phyloP scores from a whole-genome alignment of 2,888 invertebrate genomes.

The Catocala sponsa region DNA sequence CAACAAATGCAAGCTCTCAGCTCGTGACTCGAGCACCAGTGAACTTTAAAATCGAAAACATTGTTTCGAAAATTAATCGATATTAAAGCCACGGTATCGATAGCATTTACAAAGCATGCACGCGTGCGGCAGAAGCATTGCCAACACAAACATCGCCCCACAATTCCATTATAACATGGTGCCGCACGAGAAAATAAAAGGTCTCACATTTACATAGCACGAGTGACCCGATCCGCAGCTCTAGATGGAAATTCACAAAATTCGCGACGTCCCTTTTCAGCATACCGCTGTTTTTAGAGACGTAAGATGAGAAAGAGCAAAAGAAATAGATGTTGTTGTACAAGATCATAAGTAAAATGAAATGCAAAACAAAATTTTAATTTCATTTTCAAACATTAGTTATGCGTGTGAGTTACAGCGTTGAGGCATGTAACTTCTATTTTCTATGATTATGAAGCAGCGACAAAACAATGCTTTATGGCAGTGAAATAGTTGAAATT shows the following conservation, averaged over 20 bases:
- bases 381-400: conserved; percentile 72
- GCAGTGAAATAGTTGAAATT: too few species aligned
- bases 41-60: conserved; percentile 68
- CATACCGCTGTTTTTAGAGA: conserved; percentile 48
- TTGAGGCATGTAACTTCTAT: conserved; percentile 65
- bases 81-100: conserved; percentile 55
- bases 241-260: conserved; percentile 58
- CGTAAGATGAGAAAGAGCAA: conserved; percentile 61
- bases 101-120: conserved; percentile 62
- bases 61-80: conserved; percentile 72
- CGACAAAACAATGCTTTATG: too few species aligned
- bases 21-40: conserved; percentile 61
- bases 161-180: conserved; percentile 74
- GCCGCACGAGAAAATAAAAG: conserved; percentile 73
- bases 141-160: conserved; percentile 65
- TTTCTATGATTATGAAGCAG: conserved; percentile 24
- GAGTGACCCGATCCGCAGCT: conserved; percentile 63
- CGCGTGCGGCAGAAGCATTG: conserved; percentile 67
- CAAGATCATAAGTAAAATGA: conserved; percentile 70
- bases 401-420: conserved; percentile 75
- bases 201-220: conserved; percentile 78
- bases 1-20: conserved; percentile 52
- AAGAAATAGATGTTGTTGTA: conserved; percentile 66
- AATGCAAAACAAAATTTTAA: conserved; percentile 76
- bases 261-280: conserved; percentile 68